Evolutionary conservation across 2,797 vertebrate species (phyloP), one percentile per base, ranked within the genome.

Genomic region (Danio aesculapii): DNA sequence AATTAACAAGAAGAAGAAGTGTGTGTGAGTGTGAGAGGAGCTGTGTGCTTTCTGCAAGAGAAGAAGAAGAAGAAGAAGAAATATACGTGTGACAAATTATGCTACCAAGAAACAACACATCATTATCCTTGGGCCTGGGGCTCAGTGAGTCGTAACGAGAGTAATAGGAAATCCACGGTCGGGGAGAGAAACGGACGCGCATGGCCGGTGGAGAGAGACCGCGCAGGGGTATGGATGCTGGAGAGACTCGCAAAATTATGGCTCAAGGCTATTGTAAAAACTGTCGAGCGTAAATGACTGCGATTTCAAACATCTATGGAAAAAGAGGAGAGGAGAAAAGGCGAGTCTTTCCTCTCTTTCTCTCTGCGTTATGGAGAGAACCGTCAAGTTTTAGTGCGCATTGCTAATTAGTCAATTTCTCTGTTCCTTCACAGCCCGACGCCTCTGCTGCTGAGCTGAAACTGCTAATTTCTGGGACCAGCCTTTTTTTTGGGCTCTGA

Each of bases 391-490:
- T 99, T 99, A 99, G 98, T 99, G 98, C 98, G 98, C 97, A 99
- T 99, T 99, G 98, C 98, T 99, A 99, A 99, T 99, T 99, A 99
- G 98, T 99, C 98, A 99, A 99, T 99, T 99, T 99, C 98, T 99
- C 98, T 99, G 97, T 99, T 98, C 98, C 98, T 99, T 99, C 98
- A 99, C 98, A 99, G 98, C 96, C 98, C 98, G 97, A 97, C 97
- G 98, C 97, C 97, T 99, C 96, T 97, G 97, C 97, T 98, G 98
- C 97, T 99, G 96, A 99, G 98, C 98, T 98, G 98, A 99, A 99
- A 99, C 98, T 99, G 98, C 98, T 99, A 98, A 99, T 99, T 99
- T 99, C 98, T 99, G 97, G 97, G 97, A 99, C 97, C 98, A 99
- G 97, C 96, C 98, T 99, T 99, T 95, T 95, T 95, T 95, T 98